Evolutionary conservation across 64 coral and sea anemone genomes (phyloP).

Genomic region (Pocillopora damicornis): DNA sequence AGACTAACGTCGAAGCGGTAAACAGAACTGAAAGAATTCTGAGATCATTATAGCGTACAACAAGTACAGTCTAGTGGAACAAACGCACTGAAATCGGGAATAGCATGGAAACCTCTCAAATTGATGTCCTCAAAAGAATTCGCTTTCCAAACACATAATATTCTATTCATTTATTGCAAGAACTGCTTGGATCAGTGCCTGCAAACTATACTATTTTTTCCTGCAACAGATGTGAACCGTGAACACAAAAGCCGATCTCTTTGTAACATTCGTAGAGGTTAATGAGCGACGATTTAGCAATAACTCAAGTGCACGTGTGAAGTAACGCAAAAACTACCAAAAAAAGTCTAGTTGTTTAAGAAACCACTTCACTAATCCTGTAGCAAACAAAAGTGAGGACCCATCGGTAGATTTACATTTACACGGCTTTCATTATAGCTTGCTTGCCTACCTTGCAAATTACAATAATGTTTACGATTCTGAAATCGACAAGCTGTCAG

Average conservation of each 20-base stretch:
- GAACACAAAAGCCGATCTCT: not conserved
- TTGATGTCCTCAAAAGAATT: too few relatives aligned
- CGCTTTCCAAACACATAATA: too few relatives aligned
- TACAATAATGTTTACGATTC: conserved; percentile 9
- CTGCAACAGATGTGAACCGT: not conserved
- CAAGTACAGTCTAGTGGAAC: too few relatives aligned
- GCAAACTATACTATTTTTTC: not conserved
- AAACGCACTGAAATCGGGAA: too few relatives aligned
- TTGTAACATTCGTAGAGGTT: not conserved
- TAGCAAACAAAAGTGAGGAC: not conserved
- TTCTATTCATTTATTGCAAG: too few relatives aligned
- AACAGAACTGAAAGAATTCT: too few relatives aligned
- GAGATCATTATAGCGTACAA: too few relatives aligned
- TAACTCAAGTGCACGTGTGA: not conserved
- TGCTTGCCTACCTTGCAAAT: conserved; percentile 6
- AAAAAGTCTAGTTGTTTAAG: not conserved
- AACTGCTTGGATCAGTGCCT: too few relatives aligned
- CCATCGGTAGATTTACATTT: not conserved
- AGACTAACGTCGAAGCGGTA: too few relatives aligned
- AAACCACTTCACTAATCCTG: not conserved
- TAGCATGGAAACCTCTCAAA: too few relatives aligned
- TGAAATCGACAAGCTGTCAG: not conserved
- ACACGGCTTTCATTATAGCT: conserved; percentile 1
- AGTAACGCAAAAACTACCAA: not conserved
- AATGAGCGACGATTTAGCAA: not conserved